These are phyloP conservation scores for Lasioglossum calceatum DNA, from an alignment of 2,888 invertebrate species.

Conservation along the genomic window DNA sequence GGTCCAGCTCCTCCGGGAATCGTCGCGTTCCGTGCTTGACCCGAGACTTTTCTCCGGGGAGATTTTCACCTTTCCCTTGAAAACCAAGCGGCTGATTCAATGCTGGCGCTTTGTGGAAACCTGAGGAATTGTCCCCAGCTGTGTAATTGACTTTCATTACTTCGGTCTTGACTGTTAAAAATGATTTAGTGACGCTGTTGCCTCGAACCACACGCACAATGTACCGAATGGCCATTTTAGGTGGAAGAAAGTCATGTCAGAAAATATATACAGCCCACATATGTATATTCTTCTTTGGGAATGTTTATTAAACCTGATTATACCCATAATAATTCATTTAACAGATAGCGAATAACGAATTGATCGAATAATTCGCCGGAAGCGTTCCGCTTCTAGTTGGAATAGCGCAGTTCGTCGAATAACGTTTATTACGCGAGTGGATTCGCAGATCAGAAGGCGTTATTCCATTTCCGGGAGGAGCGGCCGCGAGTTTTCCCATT, in stretches of 20 bases:
- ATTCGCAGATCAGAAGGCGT: slow-evolving; percentile 46
- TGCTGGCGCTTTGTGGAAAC: neutral
- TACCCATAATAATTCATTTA: too few species aligned
- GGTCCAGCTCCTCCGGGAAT: neutral
- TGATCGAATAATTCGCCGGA: neutral
- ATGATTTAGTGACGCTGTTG: neutral
- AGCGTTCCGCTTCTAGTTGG: neutral
- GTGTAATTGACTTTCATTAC: neutral
- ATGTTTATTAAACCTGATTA: too few species aligned
- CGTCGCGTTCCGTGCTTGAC: neutral
- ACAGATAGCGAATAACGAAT: neutral
- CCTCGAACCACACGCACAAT: neutral
- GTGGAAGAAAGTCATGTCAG: too few species aligned
- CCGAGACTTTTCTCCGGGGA: neutral
- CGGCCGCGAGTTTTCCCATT: slow-evolving; percentile 66
- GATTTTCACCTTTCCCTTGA: neutral
- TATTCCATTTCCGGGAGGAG: slow-evolving; percentile 57
- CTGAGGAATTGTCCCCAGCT: neutral
- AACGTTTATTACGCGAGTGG: slow-evolving; percentile 42
- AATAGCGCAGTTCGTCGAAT: slow-evolving; percentile 23
- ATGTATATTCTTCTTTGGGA: too few species aligned
- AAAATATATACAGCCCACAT: too few species aligned
- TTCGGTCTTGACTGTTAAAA: neutral
- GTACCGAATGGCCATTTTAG: too few species aligned
- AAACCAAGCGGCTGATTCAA: neutral